Base-by-base conservation (phyloP, 2,113 vertebrate species). In the Chionomys nivalis region DNA sequence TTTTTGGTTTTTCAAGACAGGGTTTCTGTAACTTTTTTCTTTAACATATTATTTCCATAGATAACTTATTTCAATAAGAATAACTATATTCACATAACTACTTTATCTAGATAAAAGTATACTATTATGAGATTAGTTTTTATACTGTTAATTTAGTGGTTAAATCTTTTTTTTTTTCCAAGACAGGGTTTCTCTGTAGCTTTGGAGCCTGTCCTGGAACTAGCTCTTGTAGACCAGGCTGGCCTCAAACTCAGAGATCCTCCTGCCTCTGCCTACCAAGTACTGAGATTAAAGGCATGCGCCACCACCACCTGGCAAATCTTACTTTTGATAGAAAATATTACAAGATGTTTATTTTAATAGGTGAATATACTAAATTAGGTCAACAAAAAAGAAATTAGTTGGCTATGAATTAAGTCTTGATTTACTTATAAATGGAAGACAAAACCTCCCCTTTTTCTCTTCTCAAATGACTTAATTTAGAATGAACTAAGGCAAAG, bases 401-500 rank as follows among this genome's bases (percentile, higher is more conserved):
- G 66, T 82, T 79, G 47, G 58, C 89, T 79, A 63, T 13, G 24
- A 90, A 94, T 33, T 86, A 89, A 92, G 13, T 61, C 44, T 94
- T 88, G 82, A 90, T 16, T 95, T 78, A 68, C 49, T 83, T 88
- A 90, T 7, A 94, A 28, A 86, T 12, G 19, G 39, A 90, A 9
- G 24, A 89, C 49, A 68, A 79, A 91, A 72, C 28, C 63, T 70
- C 23, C 58, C 58, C 76, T 72, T 96, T 94, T 92, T 24, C 42
- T 93, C n/a, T 88, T 91, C 36, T 24, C 33, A 73, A 81, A 89
- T 89, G 82, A 77, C n/a, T 76, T 85, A 79, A 94, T 58, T 86
- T 87, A 93, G 63, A 75, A 92, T 89, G 61, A 94, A 94, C 68
- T 91, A 93, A 66, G 77, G 87, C 14, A 91, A 70, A 92, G 14